Percentiles rank a stretch among this genome's conserved stretches.
phyloP scores from a whole-genome alignment of 2,113 vertebrate genomes.

The Equus przewalskii region DNA sequence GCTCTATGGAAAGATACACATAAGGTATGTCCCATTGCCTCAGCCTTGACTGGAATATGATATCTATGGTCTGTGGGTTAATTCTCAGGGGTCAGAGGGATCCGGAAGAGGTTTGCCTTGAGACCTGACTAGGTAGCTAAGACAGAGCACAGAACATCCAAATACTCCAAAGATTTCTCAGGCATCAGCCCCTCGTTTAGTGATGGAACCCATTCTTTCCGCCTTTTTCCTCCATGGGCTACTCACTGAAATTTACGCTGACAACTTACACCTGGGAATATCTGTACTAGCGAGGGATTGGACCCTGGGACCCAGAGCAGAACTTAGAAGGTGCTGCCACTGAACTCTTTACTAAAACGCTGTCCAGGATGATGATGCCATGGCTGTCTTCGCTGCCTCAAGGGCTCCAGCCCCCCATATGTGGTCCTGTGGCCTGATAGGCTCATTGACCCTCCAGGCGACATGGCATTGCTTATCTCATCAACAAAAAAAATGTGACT shows the following conservation, averaged over 20 bases:
- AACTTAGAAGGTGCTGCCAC: not conserved
- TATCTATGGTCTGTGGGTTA: not conserved
- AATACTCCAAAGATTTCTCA: not conserved
- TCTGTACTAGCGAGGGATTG: not conserved
- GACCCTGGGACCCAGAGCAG: not conserved
- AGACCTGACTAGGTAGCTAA: not conserved
- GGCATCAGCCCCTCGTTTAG: not conserved
- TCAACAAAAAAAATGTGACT: not conserved
- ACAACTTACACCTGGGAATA: not conserved
- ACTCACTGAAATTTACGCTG: not conserved
- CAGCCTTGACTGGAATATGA: not conserved
- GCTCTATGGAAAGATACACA: not conserved
- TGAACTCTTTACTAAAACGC: not conserved
- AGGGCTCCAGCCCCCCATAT: not conserved
- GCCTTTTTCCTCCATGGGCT: not conserved
- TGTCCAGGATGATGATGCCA: not conserved
- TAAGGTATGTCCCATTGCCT: not conserved
- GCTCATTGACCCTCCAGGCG: not conserved
- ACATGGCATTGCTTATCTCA: not conserved
- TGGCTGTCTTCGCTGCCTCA: not conserved
- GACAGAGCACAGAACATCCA: not conserved
- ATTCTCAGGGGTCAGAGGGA: not conserved
- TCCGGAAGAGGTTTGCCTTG: not conserved
- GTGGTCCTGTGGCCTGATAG: not conserved
- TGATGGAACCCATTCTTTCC: not conserved